A percentile compares a stretch with the other conserved stretches of the same genome.
Evolutionary conservation across 2,113 vertebrate genomes (phyloP).

Genomic region (Osmerus eperlanus): DNA sequence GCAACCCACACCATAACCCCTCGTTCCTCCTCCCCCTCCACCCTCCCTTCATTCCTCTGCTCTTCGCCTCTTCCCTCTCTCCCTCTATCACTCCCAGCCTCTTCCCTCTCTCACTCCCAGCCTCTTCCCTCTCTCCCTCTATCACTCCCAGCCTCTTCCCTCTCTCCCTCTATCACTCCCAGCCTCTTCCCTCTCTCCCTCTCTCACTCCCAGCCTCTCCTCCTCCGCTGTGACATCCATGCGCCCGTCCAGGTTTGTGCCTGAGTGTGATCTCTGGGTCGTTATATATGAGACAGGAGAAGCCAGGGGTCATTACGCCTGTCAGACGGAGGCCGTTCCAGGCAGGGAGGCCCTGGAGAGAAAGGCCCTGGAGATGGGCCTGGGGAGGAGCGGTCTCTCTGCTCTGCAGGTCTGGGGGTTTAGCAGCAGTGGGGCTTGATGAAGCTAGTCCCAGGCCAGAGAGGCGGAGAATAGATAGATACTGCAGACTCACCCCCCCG

Average conservation of each 20-base stretch:
- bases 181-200: conserved; percentile 33
- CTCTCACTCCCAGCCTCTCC: background rate
- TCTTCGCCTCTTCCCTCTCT: conserved; percentile 38
- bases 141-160: conserved; percentile 10
- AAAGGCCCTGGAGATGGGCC: no score
- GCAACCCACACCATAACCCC: conserved; percentile 7
- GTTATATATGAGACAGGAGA: conserved; percentile 33
- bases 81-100: background rate
- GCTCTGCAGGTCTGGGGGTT: no score
- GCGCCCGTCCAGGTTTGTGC: conserved; percentile 30
- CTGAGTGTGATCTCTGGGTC: conserved; percentile 41
- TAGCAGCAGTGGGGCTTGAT: no score
- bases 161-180: background rate
- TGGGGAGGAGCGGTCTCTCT: no score
- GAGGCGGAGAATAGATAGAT: no score
- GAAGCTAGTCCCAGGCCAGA: no score
- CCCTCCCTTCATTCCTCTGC: conserved; percentile 38
- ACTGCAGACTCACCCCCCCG: no score
- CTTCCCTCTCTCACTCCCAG: no score
- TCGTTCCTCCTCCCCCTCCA: conserved; percentile 43
- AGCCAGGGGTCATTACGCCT: conserved; percentile 51
- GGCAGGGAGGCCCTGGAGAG: no score
- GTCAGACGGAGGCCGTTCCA: conserved; percentile 32
- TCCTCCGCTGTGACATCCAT: conserved; percentile 20
- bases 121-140: no score